Percentiles rank a stretch among this genome's conserved stretches.
Conservation (phyloP, 2,113 vertebrate genomes). For the Microtus oregoni region DNA sequence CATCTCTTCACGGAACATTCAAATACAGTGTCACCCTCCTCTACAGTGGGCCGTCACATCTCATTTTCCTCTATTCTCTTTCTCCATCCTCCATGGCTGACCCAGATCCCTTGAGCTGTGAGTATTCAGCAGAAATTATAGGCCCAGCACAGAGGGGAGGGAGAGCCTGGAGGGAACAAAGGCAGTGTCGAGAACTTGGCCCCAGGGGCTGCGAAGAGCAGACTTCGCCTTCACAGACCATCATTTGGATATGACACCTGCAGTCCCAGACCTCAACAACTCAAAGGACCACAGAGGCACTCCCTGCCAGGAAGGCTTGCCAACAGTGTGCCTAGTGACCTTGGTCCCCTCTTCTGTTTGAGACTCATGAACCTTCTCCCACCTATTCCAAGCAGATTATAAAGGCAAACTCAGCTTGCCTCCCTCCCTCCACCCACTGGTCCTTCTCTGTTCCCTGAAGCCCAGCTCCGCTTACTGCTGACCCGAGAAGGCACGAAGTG, state of each 20-base stretch:
- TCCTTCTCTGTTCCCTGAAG: not conserved
- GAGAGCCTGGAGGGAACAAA: not conserved
- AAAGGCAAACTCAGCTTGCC: rapidly evolving
- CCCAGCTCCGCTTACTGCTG: not conserved
- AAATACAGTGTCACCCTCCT: slow-evolving; percentile 1
- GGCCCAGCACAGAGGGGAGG: slow-evolving; percentile 2
- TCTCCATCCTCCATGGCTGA: slow-evolving; percentile 55
- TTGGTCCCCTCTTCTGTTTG: not conserved
- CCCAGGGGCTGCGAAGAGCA: not conserved
- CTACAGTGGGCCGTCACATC: slow-evolving; percentile 32
- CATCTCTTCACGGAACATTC: slow-evolving; percentile 15
- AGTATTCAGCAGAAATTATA: slow-evolving; percentile 52
- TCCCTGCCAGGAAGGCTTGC: too few relatives aligned
- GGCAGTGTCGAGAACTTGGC: not conserved
- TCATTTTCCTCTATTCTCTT: slow-evolving; percentile 41
- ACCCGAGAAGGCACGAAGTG: rapidly evolving
- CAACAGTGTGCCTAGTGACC: not conserved
- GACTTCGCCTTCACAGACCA: not conserved
- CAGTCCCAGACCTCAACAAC: not conserved
- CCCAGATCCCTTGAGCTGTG: slow-evolving; percentile 48
- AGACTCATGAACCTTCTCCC: not conserved
- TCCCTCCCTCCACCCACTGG: not conserved
- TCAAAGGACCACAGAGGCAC: not conserved
- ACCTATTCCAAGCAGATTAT: not conserved
- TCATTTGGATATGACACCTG: not conserved